These are phyloP conservation scores for Streptopelia turtur DNA, from an alignment of 2,797 vertebrate species.

Conservation along the genomic window DNA sequence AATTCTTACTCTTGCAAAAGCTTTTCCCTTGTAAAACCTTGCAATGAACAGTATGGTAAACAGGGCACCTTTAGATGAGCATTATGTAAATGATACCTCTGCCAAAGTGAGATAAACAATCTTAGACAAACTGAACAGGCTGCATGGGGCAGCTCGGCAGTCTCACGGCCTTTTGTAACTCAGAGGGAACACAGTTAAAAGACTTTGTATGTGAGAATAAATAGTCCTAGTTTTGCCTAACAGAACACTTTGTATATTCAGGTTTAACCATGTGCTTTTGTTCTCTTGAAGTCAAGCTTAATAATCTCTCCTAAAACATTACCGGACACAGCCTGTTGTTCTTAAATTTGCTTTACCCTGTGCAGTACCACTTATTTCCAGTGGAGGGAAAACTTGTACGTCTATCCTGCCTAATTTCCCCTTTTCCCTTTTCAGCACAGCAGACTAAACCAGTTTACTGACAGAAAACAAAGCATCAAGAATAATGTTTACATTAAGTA, in stretches of 20 bases:
- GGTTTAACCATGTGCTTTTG: neutral
- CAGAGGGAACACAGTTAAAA: neutral
- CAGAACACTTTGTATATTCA: neutral
- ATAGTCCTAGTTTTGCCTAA: neutral
- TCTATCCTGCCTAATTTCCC: neutral
- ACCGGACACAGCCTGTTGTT: neutral
- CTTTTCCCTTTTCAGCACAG: neutral
- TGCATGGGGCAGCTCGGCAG: accelerated
- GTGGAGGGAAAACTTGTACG: neutral
- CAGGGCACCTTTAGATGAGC: neutral
- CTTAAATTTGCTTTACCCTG: neutral
- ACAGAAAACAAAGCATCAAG: neutral
- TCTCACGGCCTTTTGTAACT: neutral
- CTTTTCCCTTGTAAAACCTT: neutral
- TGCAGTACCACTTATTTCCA: slow-evolving; percentile 33
- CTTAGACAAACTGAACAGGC: neutral
- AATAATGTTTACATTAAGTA: neutral
- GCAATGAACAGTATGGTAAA: neutral
- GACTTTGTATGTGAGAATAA: neutral
- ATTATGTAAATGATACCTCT: neutral
- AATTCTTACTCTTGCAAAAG: neutral
- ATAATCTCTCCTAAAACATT: neutral
- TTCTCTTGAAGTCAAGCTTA: neutral
- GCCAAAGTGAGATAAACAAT: neutral
- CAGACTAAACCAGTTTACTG: neutral